Conservation (phyloP, 1,140 invertebrate species). For the Lepidotrigona ventralis region DNA sequence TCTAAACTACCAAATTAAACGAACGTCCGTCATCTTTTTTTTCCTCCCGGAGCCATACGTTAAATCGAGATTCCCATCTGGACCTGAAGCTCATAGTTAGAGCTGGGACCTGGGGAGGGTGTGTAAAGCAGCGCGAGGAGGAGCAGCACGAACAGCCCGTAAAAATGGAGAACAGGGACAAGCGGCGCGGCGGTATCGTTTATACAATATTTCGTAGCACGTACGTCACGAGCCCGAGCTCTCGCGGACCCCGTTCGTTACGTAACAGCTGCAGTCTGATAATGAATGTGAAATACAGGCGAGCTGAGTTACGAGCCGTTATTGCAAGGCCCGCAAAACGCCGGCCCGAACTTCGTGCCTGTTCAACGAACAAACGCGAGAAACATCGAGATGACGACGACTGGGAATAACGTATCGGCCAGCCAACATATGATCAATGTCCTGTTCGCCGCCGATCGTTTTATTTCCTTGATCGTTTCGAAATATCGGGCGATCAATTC, state of each 20-base stretch:
- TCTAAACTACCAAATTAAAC: neutral
- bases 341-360: neutral
- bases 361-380: neutral
- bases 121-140: neutral
- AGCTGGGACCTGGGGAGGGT: neutral
- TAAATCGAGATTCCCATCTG: neutral
- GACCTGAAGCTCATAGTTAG: neutral
- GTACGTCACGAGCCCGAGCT: constrained; percentile 26
- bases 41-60: too few relatives aligned
- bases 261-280: constrained; percentile 63
- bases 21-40: neutral
- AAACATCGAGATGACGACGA: constrained; percentile 19
- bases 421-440: neutral
- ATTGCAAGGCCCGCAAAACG: constrained; percentile 33
- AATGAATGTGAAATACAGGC: constrained; percentile 65
- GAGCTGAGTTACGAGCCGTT: constrained; percentile 49
- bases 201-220: constrained; percentile 27
- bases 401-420: constrained; percentile 18
- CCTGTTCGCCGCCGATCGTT: neutral
- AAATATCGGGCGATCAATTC: too few relatives aligned
- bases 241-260: constrained; percentile 55
- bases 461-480: too few relatives aligned
- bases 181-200: constrained; percentile 8
- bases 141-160: constrained; percentile 3
- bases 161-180: constrained; percentile 20